phyloP scores from a whole-genome alignment of 2,113 vertebrate species.

The Oncorhynchus clarkii region DNA sequence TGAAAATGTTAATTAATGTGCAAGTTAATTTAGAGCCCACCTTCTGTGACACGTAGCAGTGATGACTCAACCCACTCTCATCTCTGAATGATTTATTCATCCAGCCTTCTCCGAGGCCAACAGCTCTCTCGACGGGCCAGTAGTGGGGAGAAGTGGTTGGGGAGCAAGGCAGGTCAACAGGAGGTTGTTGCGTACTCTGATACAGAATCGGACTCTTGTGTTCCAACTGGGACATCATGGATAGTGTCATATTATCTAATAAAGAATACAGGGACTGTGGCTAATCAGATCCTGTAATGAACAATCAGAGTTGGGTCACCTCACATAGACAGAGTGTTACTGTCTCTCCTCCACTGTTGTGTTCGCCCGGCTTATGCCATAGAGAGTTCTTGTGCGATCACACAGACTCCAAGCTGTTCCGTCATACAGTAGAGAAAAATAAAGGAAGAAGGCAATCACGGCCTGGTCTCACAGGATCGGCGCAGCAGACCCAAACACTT shows the following conservation, averaged over 20 bases:
- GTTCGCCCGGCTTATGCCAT: not conserved
- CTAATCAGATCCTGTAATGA: no score
- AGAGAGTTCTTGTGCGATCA: no score
- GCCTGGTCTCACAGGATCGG: constrained; percentile 3
- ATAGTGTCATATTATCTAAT: no score
- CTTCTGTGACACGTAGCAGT: not conserved
- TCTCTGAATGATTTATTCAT: constrained; percentile 6
- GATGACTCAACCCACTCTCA: constrained; percentile 4
- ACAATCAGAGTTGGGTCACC: no score
- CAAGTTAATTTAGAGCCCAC: not conserved
- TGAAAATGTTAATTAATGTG: constrained; percentile 2
- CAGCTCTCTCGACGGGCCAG: not conserved
- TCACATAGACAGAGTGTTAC: no score
- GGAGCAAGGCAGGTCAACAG: not conserved
- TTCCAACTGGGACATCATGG: no score
- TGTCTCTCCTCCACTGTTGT: no score
- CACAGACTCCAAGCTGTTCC: no score
- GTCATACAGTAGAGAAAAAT: not conserved
- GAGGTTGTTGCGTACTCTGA: not conserved
- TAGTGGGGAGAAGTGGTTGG: not conserved
- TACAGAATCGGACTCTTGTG: not conserved
- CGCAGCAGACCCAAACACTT: constrained; percentile 23
- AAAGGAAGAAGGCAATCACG: not conserved
- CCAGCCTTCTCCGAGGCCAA: not conserved
- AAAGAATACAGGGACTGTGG: no score